Base-by-base conservation (phyloP, 2,113 vertebrate genomes). In the Columba janthina region DNA sequence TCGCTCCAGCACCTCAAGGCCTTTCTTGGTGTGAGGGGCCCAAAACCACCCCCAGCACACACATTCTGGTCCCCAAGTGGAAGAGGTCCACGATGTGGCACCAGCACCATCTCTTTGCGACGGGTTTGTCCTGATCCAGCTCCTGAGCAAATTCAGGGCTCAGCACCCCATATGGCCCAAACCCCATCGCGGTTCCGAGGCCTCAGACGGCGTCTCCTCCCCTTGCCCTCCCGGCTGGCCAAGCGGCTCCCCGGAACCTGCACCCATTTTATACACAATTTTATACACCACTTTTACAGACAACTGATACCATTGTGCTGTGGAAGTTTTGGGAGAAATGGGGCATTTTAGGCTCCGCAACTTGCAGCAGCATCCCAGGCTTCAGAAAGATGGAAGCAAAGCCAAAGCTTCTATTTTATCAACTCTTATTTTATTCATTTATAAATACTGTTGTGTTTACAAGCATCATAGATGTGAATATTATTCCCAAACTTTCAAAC, bases 391-490 rank as follows among this genome's bases (percentile, higher is more conserved):
- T 0, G 15, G 62, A 85, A 90, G 60, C 95, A 73, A 97, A 97
- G 91, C n/a, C 96, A 94, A 94, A 97, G 89, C 95, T 98, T 87
- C 94, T 96, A 78, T 93, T 94, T 96, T 94, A 96, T 85, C 94
- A 97, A 87, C 93, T 97, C 97, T 98, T 97, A 96, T 97, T 98
- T 97, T 97, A 97, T 97, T 98, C 94, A 91, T 97, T 98, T 98
- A 98, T 98, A 98, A 98, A 98, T 98, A 98, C 97, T 97, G 98
- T 97, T 92, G 98, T 98, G 98, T 98, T 98, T 98, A 98, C 98
- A 98, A 97, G 98, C 98, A 97, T 98, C 97, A 94, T 91, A 98
- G 97, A 96, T 96, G 98, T 98, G 98, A 96, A 97, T 97, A 98
- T 97, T 97, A 97, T 97, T 97, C 94, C 88, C 97, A 98, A 98